Base-by-base conservation (phyloP, 2,888 invertebrate genomes). In the Nasonovia ribisnigri region DNA sequence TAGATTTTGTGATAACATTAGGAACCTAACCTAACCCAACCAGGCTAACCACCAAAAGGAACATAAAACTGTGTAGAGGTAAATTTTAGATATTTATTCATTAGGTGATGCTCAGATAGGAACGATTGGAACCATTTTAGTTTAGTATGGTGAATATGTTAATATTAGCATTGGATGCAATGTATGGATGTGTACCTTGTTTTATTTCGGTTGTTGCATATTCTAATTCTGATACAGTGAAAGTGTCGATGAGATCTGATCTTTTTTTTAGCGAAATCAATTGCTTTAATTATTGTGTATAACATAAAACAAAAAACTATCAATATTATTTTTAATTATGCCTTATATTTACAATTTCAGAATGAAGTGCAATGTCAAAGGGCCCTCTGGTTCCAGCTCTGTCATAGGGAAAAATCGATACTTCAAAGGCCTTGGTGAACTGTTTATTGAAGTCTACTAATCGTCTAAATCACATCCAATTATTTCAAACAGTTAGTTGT, bases 381-480 rank as follows among this genome's bases (percentile, higher is more conserved):
- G n/a, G n/a, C n/a, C n/a, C n/a, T n/a, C n/a, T 95, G 96, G 13
- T 97, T 20, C 96, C 95, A 95, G 97, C 95, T 95, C 97, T 96
- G 95, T 97, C 95, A 96, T 98, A 97, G 96, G 97, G 96, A 48
- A 98, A 95, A 43, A 98, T 97, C 0, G 97, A 97, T n/a, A 96
- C 97, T 96, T 98, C 97, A 95, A 97, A 97, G 42, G 97, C 97
- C 60, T 96, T 97, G 5, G 96, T 97, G 95, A 97, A 97, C 88
- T 97, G 96, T 95, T 97, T 97, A 95, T 97, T 98, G 95, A 98
- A 98, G 95, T 98, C 98, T 97, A 98, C 97, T 11, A 98, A 96
- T 0, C 99, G 98, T 51, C 97, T 97, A 95, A 97, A 97, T 87
- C 98, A 96, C 94, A 99, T 97, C 97, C 97, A 97, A 97, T 98